Percentiles rank a stretch among this genome's conserved stretches.
Conservation (phyloP, 2,113 vertebrate species). For the Mustela lutreola region DNA sequence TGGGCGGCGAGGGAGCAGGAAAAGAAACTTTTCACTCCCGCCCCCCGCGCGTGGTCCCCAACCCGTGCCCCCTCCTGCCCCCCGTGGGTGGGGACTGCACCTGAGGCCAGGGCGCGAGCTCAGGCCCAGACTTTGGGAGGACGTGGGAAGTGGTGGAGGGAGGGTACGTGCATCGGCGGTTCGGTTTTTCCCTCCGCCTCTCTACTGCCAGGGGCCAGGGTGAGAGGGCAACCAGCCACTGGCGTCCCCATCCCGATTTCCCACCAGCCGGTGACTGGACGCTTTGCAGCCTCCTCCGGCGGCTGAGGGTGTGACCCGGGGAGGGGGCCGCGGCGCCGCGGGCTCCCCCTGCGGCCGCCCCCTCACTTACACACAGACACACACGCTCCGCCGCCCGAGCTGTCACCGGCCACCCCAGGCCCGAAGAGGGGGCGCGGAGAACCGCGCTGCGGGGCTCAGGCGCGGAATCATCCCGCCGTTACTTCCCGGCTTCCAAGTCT, state of each 20-base stretch:
- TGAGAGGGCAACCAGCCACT: not conserved
- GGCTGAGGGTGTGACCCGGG: conserved; percentile 76
- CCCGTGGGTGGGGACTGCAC: conserved; percentile 45
- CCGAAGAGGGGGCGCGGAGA: conserved; percentile 57
- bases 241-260: not conserved
- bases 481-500: conserved; percentile 42
- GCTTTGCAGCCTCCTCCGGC: conserved; percentile 20
- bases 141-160: not conserved
- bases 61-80: not conserved
- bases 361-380: conserved; percentile 22
- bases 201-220: not conserved
- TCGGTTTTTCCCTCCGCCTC: conserved; percentile 1
- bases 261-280: conserved; percentile 17
- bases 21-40: conserved; percentile 82
- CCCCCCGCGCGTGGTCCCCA: conserved; percentile 12
- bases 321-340: conserved; percentile 57
- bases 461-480: conserved; percentile 41
- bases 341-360: conserved; percentile 61
- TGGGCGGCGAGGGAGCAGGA: conserved; percentile 44
- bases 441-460: conserved; percentile 25
- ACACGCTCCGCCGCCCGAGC: not conserved
- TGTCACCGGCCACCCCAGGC: conserved; percentile 71
- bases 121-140: not conserved
- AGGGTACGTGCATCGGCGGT: not conserved
- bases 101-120: conserved; percentile 52